A percentile compares a stretch with the other conserved stretches of the same genome.
phyloP scores from a whole-genome alignment of 1,140 invertebrate genomes.

The Hyles vespertilio region DNA sequence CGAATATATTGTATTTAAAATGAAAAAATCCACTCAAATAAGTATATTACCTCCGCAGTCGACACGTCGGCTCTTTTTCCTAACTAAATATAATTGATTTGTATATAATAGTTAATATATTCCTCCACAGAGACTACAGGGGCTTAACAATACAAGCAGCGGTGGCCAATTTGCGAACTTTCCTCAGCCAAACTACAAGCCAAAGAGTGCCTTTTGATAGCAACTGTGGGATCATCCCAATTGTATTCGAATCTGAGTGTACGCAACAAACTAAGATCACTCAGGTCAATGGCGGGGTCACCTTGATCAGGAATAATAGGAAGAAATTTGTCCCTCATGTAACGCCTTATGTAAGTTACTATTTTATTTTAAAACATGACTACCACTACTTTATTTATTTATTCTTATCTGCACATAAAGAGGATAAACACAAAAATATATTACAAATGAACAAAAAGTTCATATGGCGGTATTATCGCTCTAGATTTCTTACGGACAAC shows the following conservation, averaged over 20 bases:
- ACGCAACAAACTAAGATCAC: constrained; percentile 18
- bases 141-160: constrained; percentile 1
- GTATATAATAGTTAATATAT: too few relatives aligned
- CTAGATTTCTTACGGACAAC: too few relatives aligned
- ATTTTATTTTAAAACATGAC: neutral
- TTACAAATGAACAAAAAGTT: too few relatives aligned
- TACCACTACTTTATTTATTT: too few relatives aligned
- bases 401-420: too few relatives aligned
- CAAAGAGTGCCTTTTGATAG: constrained; percentile 53
- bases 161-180: constrained; percentile 24
- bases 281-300: constrained; percentile 19
- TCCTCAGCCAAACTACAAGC: constrained; percentile 24
- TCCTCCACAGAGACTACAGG: constrained; percentile 1
- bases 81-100: neutral
- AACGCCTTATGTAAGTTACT: constrained; percentile 55
- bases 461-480: too few relatives aligned
- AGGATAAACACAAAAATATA: too few relatives aligned
- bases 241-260: constrained; percentile 42
- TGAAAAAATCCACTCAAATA: too few relatives aligned
- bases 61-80: too few relatives aligned
- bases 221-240: constrained; percentile 46
- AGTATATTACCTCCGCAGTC: too few relatives aligned
- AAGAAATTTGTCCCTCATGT: constrained; percentile 56
- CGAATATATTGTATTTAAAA: too few relatives aligned
- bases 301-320: constrained; percentile 23